Base-by-base conservation (phyloP, 2,113 vertebrate genomes). In the Trematomus loennbergii region DNA sequence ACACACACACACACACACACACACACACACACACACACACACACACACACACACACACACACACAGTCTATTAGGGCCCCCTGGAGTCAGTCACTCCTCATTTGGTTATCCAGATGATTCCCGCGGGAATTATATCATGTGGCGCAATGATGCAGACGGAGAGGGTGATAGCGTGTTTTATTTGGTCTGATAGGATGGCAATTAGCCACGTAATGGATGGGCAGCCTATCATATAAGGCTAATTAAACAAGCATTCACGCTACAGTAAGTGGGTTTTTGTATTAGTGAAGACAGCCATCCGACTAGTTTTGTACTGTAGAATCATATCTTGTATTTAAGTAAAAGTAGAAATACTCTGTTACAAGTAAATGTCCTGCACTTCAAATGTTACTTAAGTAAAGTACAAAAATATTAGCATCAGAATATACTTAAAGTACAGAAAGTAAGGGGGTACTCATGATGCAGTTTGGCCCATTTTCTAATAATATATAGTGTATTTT, bases 201-300 rank as follows among this genome's bases (percentile, higher is more conserved):
- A 94, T 94, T 93, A 94, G 92, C 88, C 87, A 81, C 90, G 74
- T 93, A 95, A 92, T 93, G 90, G 85, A 91, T 90, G 86, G 82
- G 90, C 91, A 92, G 90, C 86, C 86, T 13, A 91, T 94, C 92
- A 94, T 63, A 93, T 88, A 81, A 79, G 92, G 88, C 85, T 93
- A 94, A 96, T 94, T 95, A 93, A 90, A 89, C 84, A 75, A 71
- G 60, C 81, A 72, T 75, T 93, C 87, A 92, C 75, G 88, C 87
- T 87, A 82, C 79, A 89, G 84, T 91, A 87, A 91, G 78, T 90
- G 78, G 84, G 79, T 81, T 92, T 92, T 10, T 58, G 29, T 29
- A 29, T 86, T 81, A 82, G 85, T 79, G 85, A 78, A 89, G 71
- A 78, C 75, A 81, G 72, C 17, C n/a, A 60, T 52, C 50, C 72